phyloP scores from a whole-genome alignment of 2,888 invertebrate genomes.

The Polia nebulosa region DNA sequence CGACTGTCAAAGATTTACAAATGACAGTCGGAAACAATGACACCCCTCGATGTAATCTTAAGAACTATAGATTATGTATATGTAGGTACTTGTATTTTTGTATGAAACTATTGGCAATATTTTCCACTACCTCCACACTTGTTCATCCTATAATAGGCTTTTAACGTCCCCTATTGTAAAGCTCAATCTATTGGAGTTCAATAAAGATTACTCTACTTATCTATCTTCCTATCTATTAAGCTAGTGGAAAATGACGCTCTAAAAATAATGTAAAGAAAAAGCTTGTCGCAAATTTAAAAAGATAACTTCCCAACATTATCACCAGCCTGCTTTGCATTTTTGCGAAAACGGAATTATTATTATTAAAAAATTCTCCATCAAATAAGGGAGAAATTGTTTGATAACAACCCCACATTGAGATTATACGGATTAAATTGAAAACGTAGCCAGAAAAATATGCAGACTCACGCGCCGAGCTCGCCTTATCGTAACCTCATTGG shows the following conservation, averaged over 20 bases:
- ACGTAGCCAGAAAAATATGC: constrained; percentile 79
- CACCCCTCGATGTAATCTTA: too few species aligned
- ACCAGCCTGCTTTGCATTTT: constrained; percentile 36
- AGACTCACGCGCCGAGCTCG: constrained; percentile 77
- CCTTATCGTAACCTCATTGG: constrained; percentile 78
- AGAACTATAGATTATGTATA: neutral
- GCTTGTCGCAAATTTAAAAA: constrained; percentile 23
- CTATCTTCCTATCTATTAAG: neutral
- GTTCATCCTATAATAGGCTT: constrained; percentile 30
- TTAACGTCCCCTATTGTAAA: constrained; percentile 24
- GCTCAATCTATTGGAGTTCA: constrained; percentile 4
- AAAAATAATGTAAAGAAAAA: constrained; percentile 11
- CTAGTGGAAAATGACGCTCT: neutral
- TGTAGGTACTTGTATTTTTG: neutral
- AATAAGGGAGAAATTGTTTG: constrained; percentile 71
- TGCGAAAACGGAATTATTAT: constrained; percentile 53
- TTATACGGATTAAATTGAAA: constrained; percentile 79
- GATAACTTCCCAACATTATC: constrained; percentile 39
- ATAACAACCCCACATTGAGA: constrained; percentile 73
- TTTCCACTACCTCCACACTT: constrained; percentile 4
- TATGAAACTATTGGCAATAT: neutral
- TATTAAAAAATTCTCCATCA: constrained; percentile 64
- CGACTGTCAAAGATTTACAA: too few species aligned
- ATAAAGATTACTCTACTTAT: constrained; percentile 13
- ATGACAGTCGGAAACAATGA: too few species aligned